A percentile compares a stretch with the other conserved stretches of the same genome.
phyloP scores from a whole-genome alignment of 1,140 invertebrate species.

The Solen grandis region DNA sequence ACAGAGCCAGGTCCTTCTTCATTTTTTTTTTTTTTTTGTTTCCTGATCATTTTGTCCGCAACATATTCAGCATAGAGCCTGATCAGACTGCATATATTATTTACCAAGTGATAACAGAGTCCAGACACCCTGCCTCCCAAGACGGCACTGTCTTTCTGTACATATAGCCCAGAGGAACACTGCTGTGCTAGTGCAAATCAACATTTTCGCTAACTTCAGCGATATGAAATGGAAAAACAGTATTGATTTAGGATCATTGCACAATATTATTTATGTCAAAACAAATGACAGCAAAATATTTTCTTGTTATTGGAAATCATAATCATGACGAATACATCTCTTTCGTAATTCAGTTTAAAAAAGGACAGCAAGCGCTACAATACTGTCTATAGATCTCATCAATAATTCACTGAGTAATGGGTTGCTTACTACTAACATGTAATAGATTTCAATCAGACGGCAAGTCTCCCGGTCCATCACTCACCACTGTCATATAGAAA shows the following conservation, averaged over 20 bases:
- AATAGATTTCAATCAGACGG: constrained; percentile 57
- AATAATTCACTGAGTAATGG: constrained; percentile 55
- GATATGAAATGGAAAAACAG: too few species aligned
- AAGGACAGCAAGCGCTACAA: constrained; percentile 15
- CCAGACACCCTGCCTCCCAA: too few species aligned
- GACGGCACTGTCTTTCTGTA: too few species aligned
- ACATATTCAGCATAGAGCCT: too few species aligned
- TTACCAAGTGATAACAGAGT: too few species aligned
- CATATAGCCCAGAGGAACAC: too few species aligned
- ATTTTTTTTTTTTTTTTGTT: too few species aligned
- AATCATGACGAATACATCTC: constrained; percentile 44
- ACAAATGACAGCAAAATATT: constrained; percentile 50
- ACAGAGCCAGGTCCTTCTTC: too few species aligned
- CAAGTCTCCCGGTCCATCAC: constrained; percentile 33
- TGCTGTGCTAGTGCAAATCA: too few species aligned
- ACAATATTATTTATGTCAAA: constrained; percentile 54
- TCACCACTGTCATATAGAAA: constrained; percentile 54
- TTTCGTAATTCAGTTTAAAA: constrained; percentile 22
- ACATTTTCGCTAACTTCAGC: too few species aligned
- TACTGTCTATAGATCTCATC: constrained; percentile 43
- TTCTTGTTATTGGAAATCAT: constrained; percentile 45
- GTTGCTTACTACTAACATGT: constrained; percentile 54
- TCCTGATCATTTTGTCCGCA: too few species aligned
- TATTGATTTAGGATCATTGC: constrained; percentile 39
- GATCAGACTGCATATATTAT: too few species aligned